Evolutionary conservation across 1,140 invertebrate genomes (phyloP), one percentile per base, ranked within the genome.

Genomic region (Eciton burchellii): DNA sequence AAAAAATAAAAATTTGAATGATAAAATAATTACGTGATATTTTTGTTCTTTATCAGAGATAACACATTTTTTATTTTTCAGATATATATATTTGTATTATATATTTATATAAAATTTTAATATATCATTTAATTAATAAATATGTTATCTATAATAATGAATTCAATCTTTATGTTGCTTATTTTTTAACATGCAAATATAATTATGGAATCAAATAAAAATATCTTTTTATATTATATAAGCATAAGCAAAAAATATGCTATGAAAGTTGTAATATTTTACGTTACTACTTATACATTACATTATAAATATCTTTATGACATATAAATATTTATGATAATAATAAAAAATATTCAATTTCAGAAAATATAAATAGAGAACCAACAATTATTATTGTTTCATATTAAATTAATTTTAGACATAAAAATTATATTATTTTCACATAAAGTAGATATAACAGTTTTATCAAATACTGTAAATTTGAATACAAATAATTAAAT

Each of bases 41-140:
- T 71, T 56, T 41, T 65, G 45, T 85, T 65, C 77, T 88, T 79
- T 77, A 82, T 63, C 86, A 87, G 65, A 87, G 62, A 84, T 73
- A 49, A 73, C 12, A 73, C 12, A 62, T 24, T 81, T 54, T 0
- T 35, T 8, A n/a, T 65, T 49, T 56, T n/a, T 2, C 12, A 5
- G 9, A 49, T 11, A 21, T 14, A 41, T 47, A 54, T 6, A 6
- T n/a, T 43, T 68, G n/a, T n/a, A n/a, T n/a, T n/a, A n/a, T 16
- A 52, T 12, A 43, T 21, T 62, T 12, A 4, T 0, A 52, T 41
- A 8, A 3, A 43, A 41, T 68, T 77, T 56, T 11, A 8, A 68
- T 24, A 35, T 56, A 35, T 16, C 29, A 68, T 70, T 26, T 66
- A 24, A 24, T 79, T 45, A 14, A 56, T 59, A 2, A 43, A 24